Conservation (phyloP, 2,888 invertebrate species). For the Entomobrya proxima region DNA sequence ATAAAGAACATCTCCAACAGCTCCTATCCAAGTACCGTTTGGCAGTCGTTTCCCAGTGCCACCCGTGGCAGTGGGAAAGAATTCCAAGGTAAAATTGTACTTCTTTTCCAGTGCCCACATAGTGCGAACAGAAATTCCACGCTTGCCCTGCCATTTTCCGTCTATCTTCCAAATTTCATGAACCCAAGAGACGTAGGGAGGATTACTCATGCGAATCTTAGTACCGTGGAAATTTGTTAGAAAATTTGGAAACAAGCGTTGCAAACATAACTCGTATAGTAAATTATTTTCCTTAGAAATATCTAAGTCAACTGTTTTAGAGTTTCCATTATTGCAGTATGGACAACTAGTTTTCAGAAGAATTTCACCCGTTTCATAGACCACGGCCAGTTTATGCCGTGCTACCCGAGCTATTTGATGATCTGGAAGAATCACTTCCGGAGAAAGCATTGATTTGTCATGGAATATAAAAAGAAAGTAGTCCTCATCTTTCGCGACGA, state of each 20-base stretch:
- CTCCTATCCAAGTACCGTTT: slow-evolving; percentile 41
- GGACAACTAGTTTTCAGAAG: neutral
- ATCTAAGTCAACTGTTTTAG: neutral
- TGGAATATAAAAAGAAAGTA: neutral
- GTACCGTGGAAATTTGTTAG: neutral
- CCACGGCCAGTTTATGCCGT: neutral
- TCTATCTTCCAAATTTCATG: neutral
- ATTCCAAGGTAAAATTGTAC: neutral
- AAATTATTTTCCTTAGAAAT: neutral
- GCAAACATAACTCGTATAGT: neutral
- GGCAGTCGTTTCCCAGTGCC: slow-evolving; percentile 20
- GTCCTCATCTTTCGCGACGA: neutral
- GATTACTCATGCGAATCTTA: neutral
- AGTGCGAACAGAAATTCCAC: neutral
- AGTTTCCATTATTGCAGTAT: neutral
- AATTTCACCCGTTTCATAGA: neutral
- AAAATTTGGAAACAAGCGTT: neutral
- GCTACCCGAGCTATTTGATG: neutral
- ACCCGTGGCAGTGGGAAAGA: neutral
- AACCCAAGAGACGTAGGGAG: neutral
- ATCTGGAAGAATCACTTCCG: neutral
- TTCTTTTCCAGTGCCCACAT: neutral
- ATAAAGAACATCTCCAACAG: slow-evolving; percentile 24
- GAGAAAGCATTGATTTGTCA: neutral
- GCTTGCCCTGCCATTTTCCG: neutral